Evolutionary conservation across 2,113 vertebrate genomes (phyloP).

Genomic region (Acrocephalus arundinaceus): DNA sequence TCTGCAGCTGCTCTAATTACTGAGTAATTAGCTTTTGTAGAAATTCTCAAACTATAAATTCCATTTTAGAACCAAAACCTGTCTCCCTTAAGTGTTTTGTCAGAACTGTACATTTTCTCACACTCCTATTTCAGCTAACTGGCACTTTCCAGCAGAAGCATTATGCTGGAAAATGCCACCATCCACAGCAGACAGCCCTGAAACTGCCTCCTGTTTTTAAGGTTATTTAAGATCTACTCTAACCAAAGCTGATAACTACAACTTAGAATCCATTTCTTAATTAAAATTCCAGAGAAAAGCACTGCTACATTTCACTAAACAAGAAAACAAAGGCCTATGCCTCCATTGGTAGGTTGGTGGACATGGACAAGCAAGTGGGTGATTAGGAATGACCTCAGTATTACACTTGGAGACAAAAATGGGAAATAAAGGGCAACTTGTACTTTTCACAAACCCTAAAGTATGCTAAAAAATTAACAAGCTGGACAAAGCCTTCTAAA

Average conservation of each 20-base stretch:
- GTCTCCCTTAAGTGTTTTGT: neutral
- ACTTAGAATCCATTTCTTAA: neutral
- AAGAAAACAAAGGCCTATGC: neutral
- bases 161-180: slow-evolving; percentile 12
- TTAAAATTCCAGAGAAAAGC: neutral
- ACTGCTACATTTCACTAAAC: neutral
- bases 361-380: neutral
- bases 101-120: neutral
- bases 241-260: neutral
- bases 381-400: neutral
- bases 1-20: neutral
- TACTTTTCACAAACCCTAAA: neutral
- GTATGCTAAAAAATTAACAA: neutral
- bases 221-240: neutral
- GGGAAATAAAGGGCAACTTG: neutral
- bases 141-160: neutral
- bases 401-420: neutral
- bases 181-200: neutral
- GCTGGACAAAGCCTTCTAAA: neutral
- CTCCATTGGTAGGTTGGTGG: neutral
- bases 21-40: slow-evolving; percentile 1
- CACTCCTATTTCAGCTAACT: slow-evolving; percentile 12
- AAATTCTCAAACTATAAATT: neutral
- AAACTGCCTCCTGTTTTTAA: neutral
- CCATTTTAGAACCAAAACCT: neutral